A percentile compares a stretch with the other conserved stretches of the same genome.
Conservation (phyloP, 2,888 invertebrate genomes). For the Trichopria drosophilae region DNA sequence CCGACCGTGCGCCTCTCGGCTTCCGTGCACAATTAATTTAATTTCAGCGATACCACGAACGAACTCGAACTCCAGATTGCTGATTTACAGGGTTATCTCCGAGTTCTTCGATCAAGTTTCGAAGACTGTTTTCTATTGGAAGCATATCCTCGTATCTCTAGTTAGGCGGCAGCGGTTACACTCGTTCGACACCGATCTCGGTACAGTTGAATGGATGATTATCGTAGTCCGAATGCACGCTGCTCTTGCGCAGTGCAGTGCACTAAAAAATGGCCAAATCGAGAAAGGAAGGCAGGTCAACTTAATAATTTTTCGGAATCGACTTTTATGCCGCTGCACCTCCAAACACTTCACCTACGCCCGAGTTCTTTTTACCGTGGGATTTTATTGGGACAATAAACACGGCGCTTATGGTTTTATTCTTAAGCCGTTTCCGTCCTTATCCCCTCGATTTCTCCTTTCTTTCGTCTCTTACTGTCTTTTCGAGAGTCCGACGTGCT, state of each 20-base stretch:
- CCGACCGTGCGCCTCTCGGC: not conserved
- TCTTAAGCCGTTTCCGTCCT: slow-evolving; percentile 9
- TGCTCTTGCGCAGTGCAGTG: no score
- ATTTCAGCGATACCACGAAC: no score
- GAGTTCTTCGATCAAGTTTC: no score
- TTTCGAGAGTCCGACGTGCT: no score
- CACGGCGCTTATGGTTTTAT: slow-evolving; percentile 25
- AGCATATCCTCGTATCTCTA: no score
- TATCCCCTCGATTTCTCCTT: not conserved
- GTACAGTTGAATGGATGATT: no score
- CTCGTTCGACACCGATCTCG: no score
- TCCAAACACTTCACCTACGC: slow-evolving; percentile 27
- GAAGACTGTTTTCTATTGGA: no score
- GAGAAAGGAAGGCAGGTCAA: slow-evolving; percentile 21
- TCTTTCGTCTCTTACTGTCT: slow-evolving; percentile 10
- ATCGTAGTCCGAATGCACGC: no score
- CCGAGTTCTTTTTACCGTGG: slow-evolving; percentile 4
- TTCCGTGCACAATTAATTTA: slow-evolving; percentile 12
- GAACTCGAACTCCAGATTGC: no score
- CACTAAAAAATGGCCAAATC: not conserved
- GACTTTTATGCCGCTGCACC: slow-evolving; percentile 29
- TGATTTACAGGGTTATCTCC: slow-evolving; percentile 29
- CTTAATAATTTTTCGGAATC: slow-evolving; percentile 19
- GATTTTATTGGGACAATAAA: slow-evolving; percentile 29
- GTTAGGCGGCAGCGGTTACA: no score